Conservation (phyloP, 2,113 vertebrate species). For the Noturus placidus region DNA sequence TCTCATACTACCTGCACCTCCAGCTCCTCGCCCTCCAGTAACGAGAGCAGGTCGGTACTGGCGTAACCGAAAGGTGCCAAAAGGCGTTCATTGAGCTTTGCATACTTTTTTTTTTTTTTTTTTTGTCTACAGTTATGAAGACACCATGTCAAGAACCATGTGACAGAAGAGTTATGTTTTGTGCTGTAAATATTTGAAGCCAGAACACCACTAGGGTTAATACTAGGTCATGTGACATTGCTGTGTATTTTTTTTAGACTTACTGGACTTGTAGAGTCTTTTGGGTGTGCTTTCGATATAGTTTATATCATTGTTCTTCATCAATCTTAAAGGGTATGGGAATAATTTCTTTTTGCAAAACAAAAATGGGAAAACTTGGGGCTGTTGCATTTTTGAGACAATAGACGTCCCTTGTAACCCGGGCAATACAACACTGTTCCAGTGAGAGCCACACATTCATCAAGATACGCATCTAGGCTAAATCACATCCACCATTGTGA, state of each 20-base stretch:
- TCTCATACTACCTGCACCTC: conserved; percentile 84
- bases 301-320: not conserved
- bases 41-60: conserved; percentile 81
- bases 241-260: not conserved
- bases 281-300: not conserved
- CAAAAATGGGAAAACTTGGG: not conserved
- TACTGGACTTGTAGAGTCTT: not conserved
- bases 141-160: not conserved
- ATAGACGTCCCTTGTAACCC: not conserved
- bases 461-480: not conserved
- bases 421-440: not conserved
- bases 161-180: not conserved
- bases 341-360: not conserved
- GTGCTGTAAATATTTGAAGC: not conserved
- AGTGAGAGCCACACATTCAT: not conserved
- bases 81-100: not conserved
- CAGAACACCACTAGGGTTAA: not conserved
- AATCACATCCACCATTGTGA: not conserved
- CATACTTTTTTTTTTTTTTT: not conserved
- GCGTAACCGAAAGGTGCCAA: not conserved
- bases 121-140: not conserved
- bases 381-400: not conserved
- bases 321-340: not conserved
- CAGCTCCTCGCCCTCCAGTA: conserved; percentile 84
- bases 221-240: not conserved